Conservation (phyloP, 2,888 invertebrate species). For the Phania funesta region DNA sequence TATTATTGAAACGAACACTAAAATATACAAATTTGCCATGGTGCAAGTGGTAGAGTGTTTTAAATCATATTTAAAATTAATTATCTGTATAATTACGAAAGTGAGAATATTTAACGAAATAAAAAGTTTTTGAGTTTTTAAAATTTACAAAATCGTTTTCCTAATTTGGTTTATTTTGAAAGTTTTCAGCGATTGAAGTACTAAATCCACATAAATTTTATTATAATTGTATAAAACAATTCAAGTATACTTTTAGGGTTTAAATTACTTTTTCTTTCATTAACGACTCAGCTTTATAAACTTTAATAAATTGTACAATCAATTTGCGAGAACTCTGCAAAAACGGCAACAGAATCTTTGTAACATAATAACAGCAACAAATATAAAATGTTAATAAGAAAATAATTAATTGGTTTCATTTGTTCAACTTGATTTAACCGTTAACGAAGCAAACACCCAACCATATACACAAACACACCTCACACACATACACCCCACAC, state of each 20-base stretch:
- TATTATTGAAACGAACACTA: background rate
- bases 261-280: too few relatives aligned
- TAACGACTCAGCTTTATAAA: conserved; percentile 14
- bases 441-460: background rate
- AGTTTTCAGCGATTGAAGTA: too few relatives aligned
- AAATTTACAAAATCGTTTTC: too few relatives aligned
- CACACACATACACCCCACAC: background rate
- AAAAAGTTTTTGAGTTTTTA: too few relatives aligned
- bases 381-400: conserved; percentile 33
- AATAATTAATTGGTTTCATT: conserved; percentile 58
- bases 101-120: too few relatives aligned
- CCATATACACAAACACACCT: background rate
- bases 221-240: background rate
- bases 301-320: background rate
- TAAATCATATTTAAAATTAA: too few relatives aligned
- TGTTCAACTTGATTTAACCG: conserved; percentile 57
- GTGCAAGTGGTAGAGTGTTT: background rate
- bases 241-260: background rate
- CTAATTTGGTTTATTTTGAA: too few relatives aligned
- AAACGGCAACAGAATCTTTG: background rate
- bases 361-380: background rate
- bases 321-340: background rate
- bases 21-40: background rate
- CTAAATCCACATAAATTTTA: too few relatives aligned
- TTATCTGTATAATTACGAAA: too few relatives aligned